Evolutionary conservation across 2,113 vertebrate genomes (phyloP).

Genomic region (Albula goreensis): DNA sequence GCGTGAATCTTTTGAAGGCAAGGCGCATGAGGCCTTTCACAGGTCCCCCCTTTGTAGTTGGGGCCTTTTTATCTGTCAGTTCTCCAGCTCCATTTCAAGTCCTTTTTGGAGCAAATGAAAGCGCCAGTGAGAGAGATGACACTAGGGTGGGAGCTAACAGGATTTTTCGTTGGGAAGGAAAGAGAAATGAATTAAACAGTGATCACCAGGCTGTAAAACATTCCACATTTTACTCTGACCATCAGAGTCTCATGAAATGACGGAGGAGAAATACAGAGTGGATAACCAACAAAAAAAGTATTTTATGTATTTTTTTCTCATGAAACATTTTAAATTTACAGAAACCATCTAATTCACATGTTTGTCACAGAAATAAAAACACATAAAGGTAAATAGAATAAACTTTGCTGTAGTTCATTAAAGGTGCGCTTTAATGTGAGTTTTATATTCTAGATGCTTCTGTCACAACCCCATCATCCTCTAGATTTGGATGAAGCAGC

Average conservation of each 20-base stretch:
- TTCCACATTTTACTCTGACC: neutral
- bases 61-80: slow-evolving; percentile 18
- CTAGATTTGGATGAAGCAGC: too few species aligned
- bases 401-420: too few species aligned
- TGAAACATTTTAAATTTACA: neutral
- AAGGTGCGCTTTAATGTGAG: neutral
- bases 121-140: neutral
- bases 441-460: too few species aligned
- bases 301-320: neutral
- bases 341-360: too few species aligned
- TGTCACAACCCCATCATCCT: too few species aligned
- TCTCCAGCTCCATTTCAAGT: slow-evolving; percentile 1
- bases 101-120: neutral
- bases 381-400: too few species aligned
- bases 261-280: neutral
- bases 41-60: slow-evolving; percentile 21
- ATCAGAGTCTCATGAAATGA: neutral
- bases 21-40: slow-evolving; percentile 17
- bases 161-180: neutral
- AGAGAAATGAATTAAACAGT: neutral
- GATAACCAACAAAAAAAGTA: neutral
- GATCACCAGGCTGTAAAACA: neutral
- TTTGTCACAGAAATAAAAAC: too few species aligned
- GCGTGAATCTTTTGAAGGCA: slow-evolving; percentile 12
- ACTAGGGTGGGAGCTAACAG: neutral